Evolutionary conservation across 2,888 invertebrate species (phyloP).

Genomic region (Apotomis betuletana): DNA sequence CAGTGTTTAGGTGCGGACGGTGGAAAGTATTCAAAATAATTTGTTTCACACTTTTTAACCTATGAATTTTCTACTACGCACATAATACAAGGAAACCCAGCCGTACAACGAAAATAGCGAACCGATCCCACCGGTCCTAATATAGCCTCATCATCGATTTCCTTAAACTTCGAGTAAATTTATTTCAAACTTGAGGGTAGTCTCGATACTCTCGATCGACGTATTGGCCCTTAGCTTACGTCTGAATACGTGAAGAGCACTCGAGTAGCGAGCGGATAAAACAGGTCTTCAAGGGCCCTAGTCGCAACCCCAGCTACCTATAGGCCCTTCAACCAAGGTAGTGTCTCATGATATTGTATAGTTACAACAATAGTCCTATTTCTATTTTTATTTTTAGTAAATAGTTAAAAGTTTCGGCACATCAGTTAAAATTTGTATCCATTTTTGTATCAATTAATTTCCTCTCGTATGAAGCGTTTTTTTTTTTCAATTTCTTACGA

Average conservation of each 20-base stretch:
- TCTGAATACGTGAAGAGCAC: slow-evolving; percentile 23
- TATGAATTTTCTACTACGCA: no score
- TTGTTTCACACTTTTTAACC: no score
- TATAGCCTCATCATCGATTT: neutral
- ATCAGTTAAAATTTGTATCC: no score
- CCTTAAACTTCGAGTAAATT: slow-evolving; percentile 14
- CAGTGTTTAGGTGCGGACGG: no score
- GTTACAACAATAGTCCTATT: neutral
- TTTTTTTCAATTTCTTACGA: no score
- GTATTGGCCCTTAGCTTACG: slow-evolving; percentile 36
- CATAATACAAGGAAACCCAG: no score
- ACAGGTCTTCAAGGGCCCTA: slow-evolving; percentile 36
- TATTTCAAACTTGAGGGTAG: slow-evolving; percentile 10
- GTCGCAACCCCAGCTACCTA: slow-evolving; percentile 24
- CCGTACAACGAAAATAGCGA: no score
- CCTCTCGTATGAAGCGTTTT: no score
- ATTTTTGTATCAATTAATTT: no score
- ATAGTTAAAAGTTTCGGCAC: no score
- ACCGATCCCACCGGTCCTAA: neutral
- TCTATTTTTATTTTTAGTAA: no score
- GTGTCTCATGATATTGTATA: slow-evolving; percentile 8
- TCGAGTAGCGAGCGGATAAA: slow-evolving; percentile 34
- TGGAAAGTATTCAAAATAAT: no score
- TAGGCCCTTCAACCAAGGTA: slow-evolving; percentile 17
- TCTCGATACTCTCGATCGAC: slow-evolving; percentile 25